Evolutionary conservation across 2,113 vertebrate species (phyloP).

Genomic region (Merops nubicus): DNA sequence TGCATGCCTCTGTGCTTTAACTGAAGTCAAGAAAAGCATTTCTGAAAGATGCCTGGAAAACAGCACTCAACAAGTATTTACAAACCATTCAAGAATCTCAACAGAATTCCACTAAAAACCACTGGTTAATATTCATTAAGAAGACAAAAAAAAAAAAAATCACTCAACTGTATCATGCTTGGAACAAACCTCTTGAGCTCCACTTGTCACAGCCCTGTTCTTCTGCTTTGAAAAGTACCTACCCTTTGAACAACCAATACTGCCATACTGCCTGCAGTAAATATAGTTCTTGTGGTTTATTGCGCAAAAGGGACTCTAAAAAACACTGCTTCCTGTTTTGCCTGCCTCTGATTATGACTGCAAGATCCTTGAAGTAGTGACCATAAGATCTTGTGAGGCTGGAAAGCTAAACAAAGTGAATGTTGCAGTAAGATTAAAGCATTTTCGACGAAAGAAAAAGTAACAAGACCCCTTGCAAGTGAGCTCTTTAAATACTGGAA

Average conservation of each 20-base stretch:
- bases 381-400: constrained; percentile 10
- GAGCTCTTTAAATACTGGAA: background rate
- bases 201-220: background rate
- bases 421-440: background rate
- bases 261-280: constrained; percentile 37
- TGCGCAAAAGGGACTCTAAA: constrained; percentile 41
- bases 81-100: background rate
- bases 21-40: background rate
- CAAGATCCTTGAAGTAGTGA: constrained; percentile 40
- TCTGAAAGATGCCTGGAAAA: constrained; percentile 26
- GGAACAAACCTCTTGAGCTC: constrained; percentile 36
- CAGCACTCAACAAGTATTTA: background rate
- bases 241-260: constrained; percentile 20
- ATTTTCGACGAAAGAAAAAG: background rate
- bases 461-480: background rate
- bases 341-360: constrained; percentile 44
- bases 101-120: background rate
- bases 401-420: constrained; percentile 48
- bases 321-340: constrained; percentile 55
- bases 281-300: constrained; percentile 46
- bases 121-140: background rate
- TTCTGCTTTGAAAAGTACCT: constrained; percentile 31
- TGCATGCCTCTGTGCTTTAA: background rate
- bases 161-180: constrained; percentile 17
- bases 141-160: background rate